phyloP scores from a whole-genome alignment of 2,888 invertebrate genomes.

The Melanchra persicariae region DNA sequence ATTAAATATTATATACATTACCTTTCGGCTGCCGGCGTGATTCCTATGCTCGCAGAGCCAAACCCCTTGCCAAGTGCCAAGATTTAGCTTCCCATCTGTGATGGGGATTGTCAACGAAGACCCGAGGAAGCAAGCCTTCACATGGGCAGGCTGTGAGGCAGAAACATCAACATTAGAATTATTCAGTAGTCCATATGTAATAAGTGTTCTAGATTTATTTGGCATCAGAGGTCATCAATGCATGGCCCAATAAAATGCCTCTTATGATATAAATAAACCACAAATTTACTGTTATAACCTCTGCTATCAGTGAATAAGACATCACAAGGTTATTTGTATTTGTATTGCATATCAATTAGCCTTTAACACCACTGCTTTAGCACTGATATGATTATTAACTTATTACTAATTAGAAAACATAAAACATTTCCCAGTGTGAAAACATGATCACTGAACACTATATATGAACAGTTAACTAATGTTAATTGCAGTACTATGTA shows the following conservation, averaged over 20 bases:
- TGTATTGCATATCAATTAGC: slow-evolving; percentile 31
- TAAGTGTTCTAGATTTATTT: slow-evolving; percentile 6
- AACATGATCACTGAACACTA: neutral
- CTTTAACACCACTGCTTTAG: slow-evolving; percentile 35
- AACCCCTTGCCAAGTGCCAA: slow-evolving; percentile 99
- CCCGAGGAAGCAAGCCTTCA: slow-evolving; percentile 98
- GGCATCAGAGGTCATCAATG: neutral
- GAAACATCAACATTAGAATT: slow-evolving; percentile 27
- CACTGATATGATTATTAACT: slow-evolving; percentile 45
- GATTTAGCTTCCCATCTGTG: slow-evolving; percentile 97
- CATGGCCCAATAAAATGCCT: neutral
- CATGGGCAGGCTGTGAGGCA: slow-evolving; percentile 96
- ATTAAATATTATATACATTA: slow-evolving; percentile 57
- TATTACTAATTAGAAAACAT: slow-evolving; percentile 15
- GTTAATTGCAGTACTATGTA: slow-evolving; percentile 8
- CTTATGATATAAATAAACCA: slow-evolving; percentile 26
- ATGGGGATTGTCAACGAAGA: slow-evolving; percentile 98
- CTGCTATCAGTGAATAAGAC: slow-evolving; percentile 35
- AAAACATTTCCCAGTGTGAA: slow-evolving; percentile 10
- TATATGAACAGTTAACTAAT: slow-evolving; percentile 5
- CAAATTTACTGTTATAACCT: neutral
- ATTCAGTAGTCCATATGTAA: neutral
- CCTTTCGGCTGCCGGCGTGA: slow-evolving; percentile 97
- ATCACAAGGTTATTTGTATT: slow-evolving; percentile 41
- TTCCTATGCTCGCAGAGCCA: slow-evolving; percentile 99